Evolutionary conservation across 2,113 vertebrate genomes (phyloP).

Genomic region (Gambusia affinis): DNA sequence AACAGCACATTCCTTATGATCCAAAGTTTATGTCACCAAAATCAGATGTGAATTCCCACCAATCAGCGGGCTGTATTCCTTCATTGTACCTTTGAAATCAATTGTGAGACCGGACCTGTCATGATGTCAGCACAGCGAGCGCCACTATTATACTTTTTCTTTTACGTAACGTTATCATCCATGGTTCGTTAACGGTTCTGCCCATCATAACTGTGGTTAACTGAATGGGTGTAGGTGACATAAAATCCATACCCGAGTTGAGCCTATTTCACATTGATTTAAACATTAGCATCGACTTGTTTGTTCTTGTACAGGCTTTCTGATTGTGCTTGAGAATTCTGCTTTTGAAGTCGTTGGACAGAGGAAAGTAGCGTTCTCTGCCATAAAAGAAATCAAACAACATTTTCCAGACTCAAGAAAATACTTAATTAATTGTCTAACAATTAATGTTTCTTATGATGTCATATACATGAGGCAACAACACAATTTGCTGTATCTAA

Average conservation of each 20-base stretch:
- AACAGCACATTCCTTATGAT: conserved; percentile 10
- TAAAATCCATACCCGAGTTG: conserved; percentile 12
- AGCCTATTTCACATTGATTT: conserved; percentile 5
- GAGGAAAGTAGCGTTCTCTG: too few species aligned
- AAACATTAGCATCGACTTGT: background rate
- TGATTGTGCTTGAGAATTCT: background rate
- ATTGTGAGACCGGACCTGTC: background rate
- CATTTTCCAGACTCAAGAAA: too few species aligned
- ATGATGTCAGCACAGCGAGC: background rate
- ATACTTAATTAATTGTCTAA: too few species aligned
- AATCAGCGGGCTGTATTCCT: background rate
- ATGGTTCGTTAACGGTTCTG: background rate
- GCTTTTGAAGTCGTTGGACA: background rate
- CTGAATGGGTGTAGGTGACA: conserved; percentile 5
- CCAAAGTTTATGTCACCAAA: background rate
- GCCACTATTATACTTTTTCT: background rate
- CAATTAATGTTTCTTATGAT: too few species aligned
- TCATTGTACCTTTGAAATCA: background rate
- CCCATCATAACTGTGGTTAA: conserved; percentile 14
- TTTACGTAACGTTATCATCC: conserved; percentile 1
- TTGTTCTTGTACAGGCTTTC: background rate
- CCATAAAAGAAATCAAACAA: too few species aligned
- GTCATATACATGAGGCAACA: too few species aligned
- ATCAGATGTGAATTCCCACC: background rate
- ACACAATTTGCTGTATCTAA: too few species aligned